Evolutionary conservation across 2,113 vertebrate species (phyloP), one percentile per base, ranked within the genome.

Genomic region (Oreochromis spilurus): DNA sequence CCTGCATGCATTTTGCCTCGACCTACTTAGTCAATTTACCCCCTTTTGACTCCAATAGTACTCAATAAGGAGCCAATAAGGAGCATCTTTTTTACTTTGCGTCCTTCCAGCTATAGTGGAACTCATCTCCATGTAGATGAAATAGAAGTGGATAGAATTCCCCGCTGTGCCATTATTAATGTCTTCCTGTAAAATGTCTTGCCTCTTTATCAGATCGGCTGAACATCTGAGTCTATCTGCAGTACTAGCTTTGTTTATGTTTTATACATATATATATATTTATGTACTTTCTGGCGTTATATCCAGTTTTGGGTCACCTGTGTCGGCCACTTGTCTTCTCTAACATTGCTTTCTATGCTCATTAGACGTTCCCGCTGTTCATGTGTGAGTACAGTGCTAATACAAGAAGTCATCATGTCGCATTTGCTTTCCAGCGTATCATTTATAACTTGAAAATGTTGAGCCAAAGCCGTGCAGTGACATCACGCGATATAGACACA

Each of bases 11-110:
- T 81, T 85, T 94, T 67, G 85, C 86, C 62, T 88, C 78, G 21
- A 92, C 92, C 92, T 90, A 93, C 91, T 91, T 93, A 91, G 85
- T 90, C 90, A 92, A 87, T 95, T 95, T 92, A 91, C 93, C 95
- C 92, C 92, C 90, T 90, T 92, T 95, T 95, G 92, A 93, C 92
- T 91, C 81, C 80, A 87, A 24, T 72, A 78, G 79, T 62, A 17
- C 86, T 90, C 83, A 90, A 55, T 91, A 85, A 93, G 65, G 52
- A 88, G 83, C 86, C 81, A 81, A 89, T 86, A 82, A 90, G 83
- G 36, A 88, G 79, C 55, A 34, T 85, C n/a, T 57, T 40, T 40
- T 84, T 81, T 67, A n/a, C 54, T 79, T 43, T 81, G 57, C 72
- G 7, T 86, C 80, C 57, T 88, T 82, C 40, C 70, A 43, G 82